Conservation (phyloP, 1,140 invertebrate genomes). For the Aphaenogaster rudis region DNA sequence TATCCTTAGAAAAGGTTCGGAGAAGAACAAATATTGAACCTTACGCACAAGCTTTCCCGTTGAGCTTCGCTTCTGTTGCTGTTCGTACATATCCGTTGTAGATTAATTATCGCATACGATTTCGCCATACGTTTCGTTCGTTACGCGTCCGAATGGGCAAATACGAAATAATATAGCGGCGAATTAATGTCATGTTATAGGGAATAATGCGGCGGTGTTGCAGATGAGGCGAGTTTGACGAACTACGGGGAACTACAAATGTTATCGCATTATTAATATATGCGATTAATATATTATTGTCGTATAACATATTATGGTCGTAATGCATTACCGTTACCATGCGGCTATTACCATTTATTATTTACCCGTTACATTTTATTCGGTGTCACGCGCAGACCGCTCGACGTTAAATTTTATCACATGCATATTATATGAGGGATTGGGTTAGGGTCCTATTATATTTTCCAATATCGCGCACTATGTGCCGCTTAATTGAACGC, state of each 20-base stretch:
- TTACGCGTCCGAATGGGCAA: background rate
- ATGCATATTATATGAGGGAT: constrained; percentile 58
- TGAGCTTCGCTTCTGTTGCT: background rate
- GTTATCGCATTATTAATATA: constrained; percentile 49
- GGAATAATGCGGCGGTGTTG: constrained; percentile 19
- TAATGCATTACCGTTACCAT: constrained; percentile 18
- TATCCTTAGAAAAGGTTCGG: background rate
- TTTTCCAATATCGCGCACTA: constrained; percentile 53
- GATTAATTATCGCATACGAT: background rate
- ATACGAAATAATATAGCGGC: constrained; percentile 41
- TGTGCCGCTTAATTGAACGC: constrained; percentile 53
- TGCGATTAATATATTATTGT: constrained; percentile 56
- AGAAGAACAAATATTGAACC: background rate
- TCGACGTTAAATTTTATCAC: constrained; percentile 58
- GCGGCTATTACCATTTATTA: constrained; percentile 57
- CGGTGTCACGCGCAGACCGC: constrained; percentile 52
- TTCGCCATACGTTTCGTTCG: background rate
- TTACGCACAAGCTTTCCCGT: too few species aligned
- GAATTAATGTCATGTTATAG: constrained; percentile 48
- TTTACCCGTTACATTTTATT: constrained; percentile 60
- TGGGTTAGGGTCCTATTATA: constrained; percentile 55
- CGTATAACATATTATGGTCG: constrained; percentile 14
- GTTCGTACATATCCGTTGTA: background rate
- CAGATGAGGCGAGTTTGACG: constrained; percentile 37
- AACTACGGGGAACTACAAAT: constrained; percentile 49